Evolutionary conservation across 2,113 vertebrate genomes (phyloP), one percentile per base, ranked within the genome.

Genomic region (Haemorhous mexicanus): DNA sequence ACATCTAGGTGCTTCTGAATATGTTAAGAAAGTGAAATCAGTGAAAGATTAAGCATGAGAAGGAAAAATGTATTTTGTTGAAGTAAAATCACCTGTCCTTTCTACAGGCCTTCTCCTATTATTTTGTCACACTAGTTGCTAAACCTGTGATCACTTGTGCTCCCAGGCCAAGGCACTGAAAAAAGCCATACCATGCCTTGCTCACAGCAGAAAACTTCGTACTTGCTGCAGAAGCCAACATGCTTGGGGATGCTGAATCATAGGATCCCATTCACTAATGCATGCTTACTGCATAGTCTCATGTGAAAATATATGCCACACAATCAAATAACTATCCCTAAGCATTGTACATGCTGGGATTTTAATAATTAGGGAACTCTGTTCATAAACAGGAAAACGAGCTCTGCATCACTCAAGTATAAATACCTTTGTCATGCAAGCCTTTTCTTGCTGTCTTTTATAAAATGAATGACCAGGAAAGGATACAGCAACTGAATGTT

Each of bases 351-450:
- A 55, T 37, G 76, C 33, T 67, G 41, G 24, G 43, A 90, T 91
- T 92, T 84, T 50, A 96, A 77, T 81, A 86, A 92, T 84, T 81
- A 68, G 33, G 32, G 35, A 89, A 90, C 92, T 84, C 67, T 84
- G 35, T 44, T 89, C 61, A 84, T 47, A 68, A 88, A 56, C 21
- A 64, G 21, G 50, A 90, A 61, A 92, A 46, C 6, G 2, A 88
- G 37, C 15, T 37, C 10, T 24, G 14, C 61, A 56, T 66, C 52
- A 56, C 46, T 95, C 37, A 89, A 68, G 26, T 43, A 80, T 13
- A 64, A 93, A 89, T 19, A 74, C 2, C 16, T 11, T 30, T 58
- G 15, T 44, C 85, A 73, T 4, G 8, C 1, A 4, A 70, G 16
- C 37, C 52, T 86, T 62, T 69, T 63, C 79, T 59, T 69, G 13